Base-by-base conservation (phyloP, 2,797 vertebrate genomes). In the Dryobates pubescens region DNA sequence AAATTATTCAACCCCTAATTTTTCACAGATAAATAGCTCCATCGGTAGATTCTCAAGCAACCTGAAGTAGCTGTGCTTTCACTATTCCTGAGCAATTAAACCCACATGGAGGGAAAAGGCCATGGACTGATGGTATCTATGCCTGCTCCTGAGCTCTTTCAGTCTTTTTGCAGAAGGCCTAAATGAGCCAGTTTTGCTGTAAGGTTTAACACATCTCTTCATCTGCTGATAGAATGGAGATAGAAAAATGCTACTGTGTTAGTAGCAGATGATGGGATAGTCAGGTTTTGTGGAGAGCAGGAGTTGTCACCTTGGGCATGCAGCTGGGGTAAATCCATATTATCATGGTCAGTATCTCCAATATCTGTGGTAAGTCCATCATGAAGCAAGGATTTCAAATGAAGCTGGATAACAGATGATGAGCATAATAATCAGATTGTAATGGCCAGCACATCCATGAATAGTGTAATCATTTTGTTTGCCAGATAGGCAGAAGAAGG, bases 31-130 rank as follows among this genome's bases (percentile, higher is more conserved):
- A 95, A 93, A 81, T 63, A 47, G 16, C 54, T 89, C 53, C 83
- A 69, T 92, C 91, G 82, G 62, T 93, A 88, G 91, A 86, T 82
- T 90, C 53, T 85, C n/a, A 53, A 77, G 56, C 22, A 80, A 22
- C 29, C 72, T 69, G 82, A 10, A 23, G 72, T 71, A 74, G 29
- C 61, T 93, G 32, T 88, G 14, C 82, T 89, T 94, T 87, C 57
- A 73, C 61, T 34, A 27, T 88, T 92, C 51, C 64, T 91, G 65
- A 67, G n/a, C 65, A 74, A 73, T 74, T 78, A 77, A 81, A 77
- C 10, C 14, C 80, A 86, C 49, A 62, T 57, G 76, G 62, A 77
- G 10, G 11, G 20, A 92, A 72, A 82, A 88, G 11, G 30, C 26
- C 16, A 19, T 43, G 41, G 62, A 30, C 41, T 67, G 65, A 36